Evolutionary conservation across 1,140 invertebrate genomes (phyloP), one percentile per base, ranked within the genome.

Genomic region (Acromyrmex charruanus): DNA sequence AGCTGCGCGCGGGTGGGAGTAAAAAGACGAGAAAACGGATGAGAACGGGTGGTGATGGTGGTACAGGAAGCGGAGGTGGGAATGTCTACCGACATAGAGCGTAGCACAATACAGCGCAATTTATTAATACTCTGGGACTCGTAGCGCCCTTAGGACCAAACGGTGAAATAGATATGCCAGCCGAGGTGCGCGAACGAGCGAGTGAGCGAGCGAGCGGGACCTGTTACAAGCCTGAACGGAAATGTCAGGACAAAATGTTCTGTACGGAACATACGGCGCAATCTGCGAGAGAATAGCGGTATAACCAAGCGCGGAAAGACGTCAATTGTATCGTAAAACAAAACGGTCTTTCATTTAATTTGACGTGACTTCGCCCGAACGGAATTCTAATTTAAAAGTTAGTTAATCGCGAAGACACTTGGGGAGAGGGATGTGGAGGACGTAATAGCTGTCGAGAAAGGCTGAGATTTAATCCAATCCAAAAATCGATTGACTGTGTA

Each of bases 91-190:
- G 28, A 39, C 44, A 61, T 75, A 63, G 80, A 84, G 55, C 25
- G 18, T 25, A 61, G 69, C 39, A 75, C 80, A 84, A 84, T 84
- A 44, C 68, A 49, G 39, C 55, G 39, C 69, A 84, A 84, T 84
- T 84, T 84, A 84, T 84, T 84, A 84, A 84, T 75, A 84, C 77
- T 81, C 84, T 69, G 84, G 84, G 65, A 86, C 80, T 87, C 80
- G 86, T 71, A 74, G 63, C 80, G 49, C 58, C 68, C 79, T 87
- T 72, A 75, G 81, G 49, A 84, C 59, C 63, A 72, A 75, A 85
- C 65, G 79, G 69, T 61, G 86, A 74, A 87, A 87, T 72, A 87
- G 79, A 87, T 69, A 87, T 87, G 79, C 79, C 86, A 65, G 14
- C 25, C 51, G 44, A 35, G 39, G 28, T 16, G 58, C 14, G 49